Percentiles rank a stretch among this genome's conserved stretches.
Conservation (phyloP, 2,113 vertebrate genomes). For the Phainopepla nitens region DNA sequence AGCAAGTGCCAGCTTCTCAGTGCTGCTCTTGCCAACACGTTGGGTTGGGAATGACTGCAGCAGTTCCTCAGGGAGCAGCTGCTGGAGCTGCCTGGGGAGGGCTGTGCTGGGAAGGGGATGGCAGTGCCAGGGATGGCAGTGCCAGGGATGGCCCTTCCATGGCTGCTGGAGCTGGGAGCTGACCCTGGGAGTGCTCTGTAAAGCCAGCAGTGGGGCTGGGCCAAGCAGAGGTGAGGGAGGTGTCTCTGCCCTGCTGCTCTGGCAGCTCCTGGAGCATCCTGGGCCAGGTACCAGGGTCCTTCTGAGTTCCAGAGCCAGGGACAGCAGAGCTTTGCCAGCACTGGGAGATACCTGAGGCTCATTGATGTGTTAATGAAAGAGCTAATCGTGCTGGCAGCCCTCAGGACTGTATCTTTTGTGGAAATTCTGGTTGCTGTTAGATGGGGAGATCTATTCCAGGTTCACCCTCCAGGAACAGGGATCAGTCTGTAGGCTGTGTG, state of each 20-base stretch:
- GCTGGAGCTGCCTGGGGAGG: neutral
- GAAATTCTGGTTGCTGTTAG: neutral
- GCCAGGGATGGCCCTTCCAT: neutral
- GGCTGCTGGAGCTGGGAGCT: neutral
- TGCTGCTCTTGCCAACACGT: neutral
- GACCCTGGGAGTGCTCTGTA: rapidly evolving
- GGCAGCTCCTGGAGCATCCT: neutral
- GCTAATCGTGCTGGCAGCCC: neutral
- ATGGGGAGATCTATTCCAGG: neutral
- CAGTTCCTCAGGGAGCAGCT: neutral
- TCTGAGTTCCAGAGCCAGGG: neutral
- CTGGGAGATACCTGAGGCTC: neutral
- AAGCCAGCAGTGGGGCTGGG: neutral
- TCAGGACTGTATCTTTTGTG: neutral
- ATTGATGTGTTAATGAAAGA: neutral
- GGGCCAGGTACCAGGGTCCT: neutral
- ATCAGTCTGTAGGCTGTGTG: neutral
- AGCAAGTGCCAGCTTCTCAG: neutral
- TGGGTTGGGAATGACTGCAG: neutral
- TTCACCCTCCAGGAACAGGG: neutral
- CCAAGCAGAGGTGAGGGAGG: rapidly evolving
- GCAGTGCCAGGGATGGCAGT: neutral
- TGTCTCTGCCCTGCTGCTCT: neutral
- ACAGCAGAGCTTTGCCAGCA: neutral
- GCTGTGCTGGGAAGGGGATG: neutral